phyloP scores from a whole-genome alignment of 2,797 vertebrate species.

The Lycodopsis pacificus region DNA sequence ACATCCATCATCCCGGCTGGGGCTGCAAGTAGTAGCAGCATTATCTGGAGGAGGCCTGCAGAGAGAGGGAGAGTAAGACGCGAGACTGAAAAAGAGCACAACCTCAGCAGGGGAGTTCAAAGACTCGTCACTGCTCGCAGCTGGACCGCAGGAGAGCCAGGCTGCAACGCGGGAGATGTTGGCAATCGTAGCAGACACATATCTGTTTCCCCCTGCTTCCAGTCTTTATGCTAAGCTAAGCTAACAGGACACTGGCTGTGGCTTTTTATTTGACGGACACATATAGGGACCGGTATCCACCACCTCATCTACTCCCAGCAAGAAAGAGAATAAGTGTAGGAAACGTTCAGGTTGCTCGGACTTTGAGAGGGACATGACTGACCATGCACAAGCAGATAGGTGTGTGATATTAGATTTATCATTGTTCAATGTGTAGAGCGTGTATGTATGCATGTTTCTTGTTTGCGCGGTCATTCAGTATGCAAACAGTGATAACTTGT shows the following conservation, averaged over 20 bases:
- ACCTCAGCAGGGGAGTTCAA: conserved; percentile 56
- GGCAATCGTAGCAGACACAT: background rate
- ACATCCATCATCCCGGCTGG: conserved; percentile 41
- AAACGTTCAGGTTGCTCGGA: background rate
- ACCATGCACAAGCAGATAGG: too few species aligned
- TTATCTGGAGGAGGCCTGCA: conserved; percentile 53
- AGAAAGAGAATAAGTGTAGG: background rate
- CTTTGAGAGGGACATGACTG: background rate
- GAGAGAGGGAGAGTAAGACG: conserved; percentile 40
- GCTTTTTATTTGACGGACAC: background rate
- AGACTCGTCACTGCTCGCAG: conserved; percentile 57
- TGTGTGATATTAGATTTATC: too few species aligned
- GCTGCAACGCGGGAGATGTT: background rate
- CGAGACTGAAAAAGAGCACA: conserved; percentile 55
- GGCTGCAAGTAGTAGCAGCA: conserved; percentile 48
- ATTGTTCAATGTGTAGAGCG: background rate
- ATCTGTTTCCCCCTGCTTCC: background rate
- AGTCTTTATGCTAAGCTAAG: background rate
- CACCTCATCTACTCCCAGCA: background rate
- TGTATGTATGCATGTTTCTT: background rate
- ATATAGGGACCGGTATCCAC: background rate
- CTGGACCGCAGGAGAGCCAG: conserved; percentile 33
- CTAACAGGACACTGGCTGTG: background rate
- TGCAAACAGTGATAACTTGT: background rate
- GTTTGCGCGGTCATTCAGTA: background rate